These are phyloP conservation scores for Phaonia tiefii DNA, from an alignment of 2,888 invertebrate species.

Conservation along the genomic window DNA sequence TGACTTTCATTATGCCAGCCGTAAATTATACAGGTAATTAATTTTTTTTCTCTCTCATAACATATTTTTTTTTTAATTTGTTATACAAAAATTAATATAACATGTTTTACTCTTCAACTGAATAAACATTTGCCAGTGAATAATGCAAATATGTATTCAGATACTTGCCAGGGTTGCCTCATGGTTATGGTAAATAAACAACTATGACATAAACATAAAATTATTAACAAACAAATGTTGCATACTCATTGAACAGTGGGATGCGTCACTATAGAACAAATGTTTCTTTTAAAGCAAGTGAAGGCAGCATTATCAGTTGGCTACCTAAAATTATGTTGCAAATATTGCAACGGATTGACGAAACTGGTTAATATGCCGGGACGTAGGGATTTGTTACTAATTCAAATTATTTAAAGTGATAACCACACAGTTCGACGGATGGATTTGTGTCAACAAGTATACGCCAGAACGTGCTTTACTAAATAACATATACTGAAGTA, in stretches of 20 bases:
- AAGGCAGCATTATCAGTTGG: too few species aligned
- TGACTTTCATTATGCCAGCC: conserved; percentile 64
- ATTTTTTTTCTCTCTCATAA: conserved; percentile 50
- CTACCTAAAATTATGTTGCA: too few species aligned
- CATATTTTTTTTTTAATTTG: not conserved
- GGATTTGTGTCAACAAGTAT: too few species aligned
- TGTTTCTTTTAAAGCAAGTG: too few species aligned
- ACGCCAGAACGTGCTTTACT: too few species aligned
- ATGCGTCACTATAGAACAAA: conserved; percentile 26
- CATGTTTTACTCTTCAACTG: conserved; percentile 41
- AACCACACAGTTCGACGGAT: too few species aligned
- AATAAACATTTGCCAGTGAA: not conserved
- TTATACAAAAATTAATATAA: not conserved
- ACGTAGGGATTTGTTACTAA: too few species aligned
- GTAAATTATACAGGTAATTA: conserved; percentile 65
- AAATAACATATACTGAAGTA: too few species aligned
- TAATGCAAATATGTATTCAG: not conserved
- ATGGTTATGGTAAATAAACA: conserved; percentile 28
- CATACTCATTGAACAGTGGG: conserved; percentile 18
- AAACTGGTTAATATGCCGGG: too few species aligned
- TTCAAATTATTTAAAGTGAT: too few species aligned
- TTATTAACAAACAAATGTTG: conserved; percentile 49
- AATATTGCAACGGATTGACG: too few species aligned
- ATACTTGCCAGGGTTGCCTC: not conserved
- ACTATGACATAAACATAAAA: conserved; percentile 53